These are phyloP conservation scores for Hartigia nigra DNA, from an alignment of 2,888 invertebrate genomes.

Conservation along the genomic window DNA sequence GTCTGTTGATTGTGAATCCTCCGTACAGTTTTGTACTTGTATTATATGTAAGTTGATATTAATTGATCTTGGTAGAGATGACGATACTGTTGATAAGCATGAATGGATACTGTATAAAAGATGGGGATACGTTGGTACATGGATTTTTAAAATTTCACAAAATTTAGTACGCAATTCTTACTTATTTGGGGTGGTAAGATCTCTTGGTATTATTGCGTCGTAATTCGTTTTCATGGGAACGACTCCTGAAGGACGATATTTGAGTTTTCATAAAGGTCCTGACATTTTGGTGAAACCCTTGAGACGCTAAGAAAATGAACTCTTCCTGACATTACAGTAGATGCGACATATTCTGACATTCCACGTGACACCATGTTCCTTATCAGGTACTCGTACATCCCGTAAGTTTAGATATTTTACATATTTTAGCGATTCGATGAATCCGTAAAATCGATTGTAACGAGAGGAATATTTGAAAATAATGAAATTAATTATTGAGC, in stretches of 20 bases:
- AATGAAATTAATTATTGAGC: background rate
- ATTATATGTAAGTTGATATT: background rate
- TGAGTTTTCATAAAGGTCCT: slow-evolving; percentile 36
- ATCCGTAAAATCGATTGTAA: background rate
- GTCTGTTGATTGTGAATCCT: background rate
- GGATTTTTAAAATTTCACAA: background rate
- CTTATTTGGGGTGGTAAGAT: accelerated
- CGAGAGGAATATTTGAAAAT: background rate
- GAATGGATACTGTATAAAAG: background rate
- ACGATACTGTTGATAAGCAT: no score
- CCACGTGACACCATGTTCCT: background rate
- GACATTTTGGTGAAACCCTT: slow-evolving; percentile 43
- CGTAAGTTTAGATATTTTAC: no score
- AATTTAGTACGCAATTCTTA: background rate
- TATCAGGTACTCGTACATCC: no score
- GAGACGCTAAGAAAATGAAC: slow-evolving; percentile 28
- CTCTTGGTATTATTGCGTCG: background rate
- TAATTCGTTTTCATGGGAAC: background rate
- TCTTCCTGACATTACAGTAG: slow-evolving; percentile 37
- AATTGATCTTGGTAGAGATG: background rate
- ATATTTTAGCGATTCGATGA: background rate
- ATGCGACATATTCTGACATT: background rate
- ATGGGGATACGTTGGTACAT: background rate
- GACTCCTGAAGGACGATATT: background rate
- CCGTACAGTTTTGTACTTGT: background rate